These are phyloP conservation scores for Tetragonisca angustula DNA, from an alignment of 2,888 invertebrate genomes.

Conservation along the genomic window DNA sequence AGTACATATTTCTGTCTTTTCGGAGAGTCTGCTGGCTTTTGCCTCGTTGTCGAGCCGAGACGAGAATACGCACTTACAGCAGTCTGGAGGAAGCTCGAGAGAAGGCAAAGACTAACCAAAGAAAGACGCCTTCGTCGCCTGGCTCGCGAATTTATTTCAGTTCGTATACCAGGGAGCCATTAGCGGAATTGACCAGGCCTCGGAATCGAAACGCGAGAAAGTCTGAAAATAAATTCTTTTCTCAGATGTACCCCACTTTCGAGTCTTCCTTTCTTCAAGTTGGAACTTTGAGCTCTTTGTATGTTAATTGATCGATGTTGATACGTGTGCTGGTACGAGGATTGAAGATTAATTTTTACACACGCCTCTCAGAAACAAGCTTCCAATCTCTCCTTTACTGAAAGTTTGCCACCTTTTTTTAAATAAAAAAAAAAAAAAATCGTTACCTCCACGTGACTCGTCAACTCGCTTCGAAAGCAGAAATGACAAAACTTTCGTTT, in stretches of 20 bases:
- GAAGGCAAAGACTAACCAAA: constrained; percentile 25
- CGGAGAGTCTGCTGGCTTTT: constrained; percentile 32
- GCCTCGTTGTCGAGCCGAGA: constrained; percentile 32
- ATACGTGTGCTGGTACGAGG: no score
- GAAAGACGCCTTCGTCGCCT: constrained; percentile 36
- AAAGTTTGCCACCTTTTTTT: no score
- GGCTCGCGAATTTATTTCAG: constrained; percentile 46
- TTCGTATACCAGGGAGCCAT: constrained; percentile 32
- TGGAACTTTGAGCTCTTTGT: no score
- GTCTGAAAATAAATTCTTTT: background rate
- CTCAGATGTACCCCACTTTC: background rate
- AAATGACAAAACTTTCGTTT: no score
- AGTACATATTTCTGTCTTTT: constrained; percentile 24
- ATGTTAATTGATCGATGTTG: no score
- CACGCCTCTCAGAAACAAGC: no score
- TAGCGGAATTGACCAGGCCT: constrained; percentile 40
- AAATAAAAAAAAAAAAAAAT: no score
- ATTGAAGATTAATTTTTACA: no score
- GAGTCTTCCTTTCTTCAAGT: no score
- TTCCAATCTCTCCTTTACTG: no score
- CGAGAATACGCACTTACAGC: constrained; percentile 40
- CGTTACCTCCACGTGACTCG: no score
- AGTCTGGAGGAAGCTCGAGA: constrained; percentile 19
- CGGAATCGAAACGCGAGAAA: constrained; percentile 29
- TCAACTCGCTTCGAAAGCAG: no score